A percentile compares a stretch with the other conserved stretches of the same genome.
These are phyloP conservation scores for Apamea epomidion DNA, from an alignment of 2,888 invertebrate genomes.

Conservation along the genomic window DNA sequence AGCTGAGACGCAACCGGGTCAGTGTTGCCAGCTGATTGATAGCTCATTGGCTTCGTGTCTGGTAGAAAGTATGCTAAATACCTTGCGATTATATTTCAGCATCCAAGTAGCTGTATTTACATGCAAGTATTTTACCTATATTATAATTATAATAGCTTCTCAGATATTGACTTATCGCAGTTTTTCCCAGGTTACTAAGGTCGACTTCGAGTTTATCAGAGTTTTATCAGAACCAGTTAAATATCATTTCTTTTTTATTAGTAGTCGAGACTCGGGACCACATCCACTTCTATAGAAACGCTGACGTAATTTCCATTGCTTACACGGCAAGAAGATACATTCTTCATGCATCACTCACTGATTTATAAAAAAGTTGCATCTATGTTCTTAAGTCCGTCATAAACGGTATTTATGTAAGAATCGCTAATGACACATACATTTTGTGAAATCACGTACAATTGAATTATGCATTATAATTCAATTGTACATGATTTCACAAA, in stretches of 20 bases:
- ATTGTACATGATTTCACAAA: conserved; percentile 51
- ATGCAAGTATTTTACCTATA: neutral
- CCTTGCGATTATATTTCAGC: conserved; percentile 30
- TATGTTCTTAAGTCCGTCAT: conserved; percentile 15
- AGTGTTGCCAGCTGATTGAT: conserved; percentile 57
- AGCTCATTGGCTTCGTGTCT: conserved; percentile 46
- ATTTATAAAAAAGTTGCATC: conserved; percentile 43
- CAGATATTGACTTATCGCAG: neutral
- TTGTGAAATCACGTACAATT: too few species aligned
- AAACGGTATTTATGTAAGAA: conserved; percentile 37
- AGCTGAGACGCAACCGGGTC: conserved; percentile 60
- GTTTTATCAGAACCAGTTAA: neutral
- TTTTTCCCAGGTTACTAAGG: neutral
- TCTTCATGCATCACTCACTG: conserved; percentile 47
- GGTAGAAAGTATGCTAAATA: conserved; percentile 49
- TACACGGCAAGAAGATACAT: conserved; percentile 42
- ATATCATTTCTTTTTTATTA: conserved; percentile 1
- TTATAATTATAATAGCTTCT: neutral
- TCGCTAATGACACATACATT: conserved; percentile 38
- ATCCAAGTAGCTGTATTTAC: neutral
- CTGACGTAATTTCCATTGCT: conserved; percentile 31
- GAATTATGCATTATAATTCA: too few species aligned
- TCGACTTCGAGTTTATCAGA: too few species aligned
- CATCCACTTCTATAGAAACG: conserved; percentile 28
- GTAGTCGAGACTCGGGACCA: neutral